Evolutionary conservation across 2,888 invertebrate genomes (phyloP).

Genomic region (Drosophila mimica): DNA sequence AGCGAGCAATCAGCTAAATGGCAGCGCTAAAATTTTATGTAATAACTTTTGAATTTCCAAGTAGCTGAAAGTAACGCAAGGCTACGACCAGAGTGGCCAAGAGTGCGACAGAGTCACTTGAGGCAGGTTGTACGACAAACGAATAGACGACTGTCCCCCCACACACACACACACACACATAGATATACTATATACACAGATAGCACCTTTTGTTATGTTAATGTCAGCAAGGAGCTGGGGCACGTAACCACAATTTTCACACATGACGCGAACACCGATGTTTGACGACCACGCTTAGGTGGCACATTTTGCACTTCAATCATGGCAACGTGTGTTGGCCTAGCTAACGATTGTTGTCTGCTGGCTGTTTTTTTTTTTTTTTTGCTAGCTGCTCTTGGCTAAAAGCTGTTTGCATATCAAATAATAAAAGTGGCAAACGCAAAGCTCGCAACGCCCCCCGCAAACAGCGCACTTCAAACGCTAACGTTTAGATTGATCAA

Average conservation of each 20-base stretch:
- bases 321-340: constrained; percentile 25
- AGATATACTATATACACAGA: constrained; percentile 10
- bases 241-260: constrained; percentile 75
- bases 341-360: constrained; percentile 14
- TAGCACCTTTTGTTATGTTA: constrained; percentile 75
- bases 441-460: constrained; percentile 47
- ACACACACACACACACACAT: constrained; percentile 18
- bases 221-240: constrained; percentile 55
- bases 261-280: constrained; percentile 57
- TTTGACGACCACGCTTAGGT: constrained; percentile 50
- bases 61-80: constrained; percentile 45
- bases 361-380: constrained; percentile 8
- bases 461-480: constrained; percentile 66
- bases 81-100: constrained; percentile 4
- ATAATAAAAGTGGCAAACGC: constrained; percentile 72
- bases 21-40: constrained; percentile 80
- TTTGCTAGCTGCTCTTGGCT: constrained; percentile 27
- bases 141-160: constrained; percentile 37
- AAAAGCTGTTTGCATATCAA: constrained; percentile 77
- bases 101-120: constrained; percentile 63
- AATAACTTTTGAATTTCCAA: constrained; percentile 79
- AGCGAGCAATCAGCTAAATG: constrained; percentile 78
- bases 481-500: constrained; percentile 61
- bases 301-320: constrained; percentile 70
- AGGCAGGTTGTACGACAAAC: constrained; percentile 55